These are phyloP conservation scores for Kuschelorhynchus macadamiae DNA, from an alignment of 2,888 invertebrate genomes.

Conservation along the genomic window DNA sequence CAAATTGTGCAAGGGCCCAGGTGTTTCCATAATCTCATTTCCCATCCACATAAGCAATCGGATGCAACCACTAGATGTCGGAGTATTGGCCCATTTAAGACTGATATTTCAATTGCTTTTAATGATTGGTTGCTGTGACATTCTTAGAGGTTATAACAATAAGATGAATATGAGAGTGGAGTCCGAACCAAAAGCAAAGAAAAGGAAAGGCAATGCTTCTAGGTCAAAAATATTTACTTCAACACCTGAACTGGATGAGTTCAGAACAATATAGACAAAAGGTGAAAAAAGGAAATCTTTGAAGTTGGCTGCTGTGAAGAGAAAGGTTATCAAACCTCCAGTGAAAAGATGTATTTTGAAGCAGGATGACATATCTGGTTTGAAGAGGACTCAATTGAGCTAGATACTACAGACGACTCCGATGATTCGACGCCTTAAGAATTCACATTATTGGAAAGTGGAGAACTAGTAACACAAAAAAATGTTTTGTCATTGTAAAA, in stretches of 20 bases:
- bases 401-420: too few species aligned
- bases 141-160: conserved; percentile 38
- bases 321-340: neutral
- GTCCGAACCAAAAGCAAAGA: conserved; percentile 7
- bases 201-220: conserved; percentile 5
- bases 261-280: conserved; percentile 14
- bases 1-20: neutral
- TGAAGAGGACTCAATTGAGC: too few species aligned
- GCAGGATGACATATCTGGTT: too few species aligned
- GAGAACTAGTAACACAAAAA: too few species aligned
- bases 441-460: too few species aligned
- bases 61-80: conserved; percentile 26
- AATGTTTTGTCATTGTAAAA: too few species aligned
- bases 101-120: conserved; percentile 28
- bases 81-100: conserved; percentile 37
- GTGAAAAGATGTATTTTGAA: too few species aligned
- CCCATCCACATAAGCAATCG: conserved; percentile 11
- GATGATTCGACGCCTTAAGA: too few species aligned
- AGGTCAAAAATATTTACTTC: conserved; percentile 15
- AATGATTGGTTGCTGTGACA: conserved; percentile 35
- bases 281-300: conserved; percentile 20
- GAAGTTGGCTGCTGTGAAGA: conserved; percentile 11
- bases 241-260: conserved; percentile 3
- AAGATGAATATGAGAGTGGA: conserved; percentile 25
- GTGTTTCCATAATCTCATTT: conserved; percentile 17